Percentiles rank a stretch among this genome's conserved stretches.
phyloP scores from a whole-genome alignment of 2,888 invertebrate genomes.

The Morpho deidamia region DNA sequence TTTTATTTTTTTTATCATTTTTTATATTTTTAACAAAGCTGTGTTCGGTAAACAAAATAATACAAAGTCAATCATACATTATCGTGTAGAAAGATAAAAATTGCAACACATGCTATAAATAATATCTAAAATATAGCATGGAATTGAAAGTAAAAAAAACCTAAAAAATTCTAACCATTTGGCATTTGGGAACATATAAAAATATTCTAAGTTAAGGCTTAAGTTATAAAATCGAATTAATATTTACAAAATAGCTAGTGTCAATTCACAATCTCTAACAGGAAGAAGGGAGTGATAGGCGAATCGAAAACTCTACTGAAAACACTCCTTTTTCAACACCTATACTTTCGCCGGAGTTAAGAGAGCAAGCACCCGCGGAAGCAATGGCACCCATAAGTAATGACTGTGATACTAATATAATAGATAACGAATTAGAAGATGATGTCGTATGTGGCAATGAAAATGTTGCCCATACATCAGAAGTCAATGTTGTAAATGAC shows the following conservation, averaged over 20 bases:
- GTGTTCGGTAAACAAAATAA: no score
- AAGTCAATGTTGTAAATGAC: constrained; percentile 21
- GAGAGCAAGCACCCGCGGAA: constrained; percentile 41
- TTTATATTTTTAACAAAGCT: no score
- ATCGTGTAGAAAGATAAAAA: no score
- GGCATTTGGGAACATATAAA: no score
- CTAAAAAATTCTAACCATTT: no score
- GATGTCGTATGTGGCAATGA: constrained; percentile 70
- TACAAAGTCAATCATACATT: no score
- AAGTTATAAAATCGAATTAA: not conserved
- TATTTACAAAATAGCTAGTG: constrained; percentile 32
- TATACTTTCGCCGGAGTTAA: constrained; percentile 49
- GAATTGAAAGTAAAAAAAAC: no score
- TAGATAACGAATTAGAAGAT: constrained; percentile 61
- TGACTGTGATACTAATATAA: constrained; percentile 74
- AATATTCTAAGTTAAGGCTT: no score
- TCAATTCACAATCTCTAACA: constrained; percentile 61
- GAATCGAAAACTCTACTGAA: constrained; percentile 56
- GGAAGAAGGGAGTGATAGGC: constrained; percentile 67
- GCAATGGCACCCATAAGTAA: constrained; percentile 62
- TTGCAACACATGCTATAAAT: no score
- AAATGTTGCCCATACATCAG: constrained; percentile 6
- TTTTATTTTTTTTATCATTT: no score
- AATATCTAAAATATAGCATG: no score
- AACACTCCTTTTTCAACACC: constrained; percentile 63